Conservation (phyloP, 1,140 invertebrate genomes). For the Maconellicoccus hirsutus region DNA sequence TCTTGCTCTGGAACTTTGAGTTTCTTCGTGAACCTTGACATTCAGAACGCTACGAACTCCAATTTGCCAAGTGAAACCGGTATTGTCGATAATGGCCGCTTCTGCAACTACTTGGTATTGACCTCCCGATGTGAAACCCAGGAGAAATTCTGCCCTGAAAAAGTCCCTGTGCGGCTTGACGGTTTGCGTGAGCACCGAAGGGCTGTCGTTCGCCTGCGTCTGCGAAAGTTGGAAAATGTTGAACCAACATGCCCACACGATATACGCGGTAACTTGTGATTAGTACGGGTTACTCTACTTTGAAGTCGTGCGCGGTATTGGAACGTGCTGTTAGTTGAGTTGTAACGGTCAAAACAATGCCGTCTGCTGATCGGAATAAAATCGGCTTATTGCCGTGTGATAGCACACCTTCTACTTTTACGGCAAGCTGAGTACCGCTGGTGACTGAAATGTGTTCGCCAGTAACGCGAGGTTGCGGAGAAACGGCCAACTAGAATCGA, state of each 20-base stretch:
- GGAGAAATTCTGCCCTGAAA: conserved; percentile 63
- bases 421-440: conserved; percentile 60
- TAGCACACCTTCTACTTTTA: conserved; percentile 79
- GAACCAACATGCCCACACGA: conserved; percentile 23
- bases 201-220: conserved; percentile 38
- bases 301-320: conserved; percentile 37
- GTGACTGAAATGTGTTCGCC: conserved; percentile 65
- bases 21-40: conserved; percentile 59
- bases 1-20: conserved; percentile 5
- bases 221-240: conserved; percentile 19
- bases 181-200: conserved; percentile 43
- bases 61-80: conserved; percentile 60
- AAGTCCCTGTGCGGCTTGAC: conserved; percentile 67
- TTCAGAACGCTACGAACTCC: conserved; percentile 53
- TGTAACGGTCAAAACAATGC: conserved; percentile 56
- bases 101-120: conserved; percentile 52
- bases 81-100: conserved; percentile 57
- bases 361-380: conserved; percentile 54
- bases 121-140: conserved; percentile 39
- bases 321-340: conserved; percentile 46
- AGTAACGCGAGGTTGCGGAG: conserved; percentile 63
- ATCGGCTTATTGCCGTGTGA: conserved; percentile 54
- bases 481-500: conserved; percentile 69
- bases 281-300: conserved; percentile 32
- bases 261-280: too few relatives aligned